A percentile compares a stretch with the other conserved stretches of the same genome.
phyloP scores from a whole-genome alignment of 1,140 invertebrate species.

The Sinonovacula constricta region DNA sequence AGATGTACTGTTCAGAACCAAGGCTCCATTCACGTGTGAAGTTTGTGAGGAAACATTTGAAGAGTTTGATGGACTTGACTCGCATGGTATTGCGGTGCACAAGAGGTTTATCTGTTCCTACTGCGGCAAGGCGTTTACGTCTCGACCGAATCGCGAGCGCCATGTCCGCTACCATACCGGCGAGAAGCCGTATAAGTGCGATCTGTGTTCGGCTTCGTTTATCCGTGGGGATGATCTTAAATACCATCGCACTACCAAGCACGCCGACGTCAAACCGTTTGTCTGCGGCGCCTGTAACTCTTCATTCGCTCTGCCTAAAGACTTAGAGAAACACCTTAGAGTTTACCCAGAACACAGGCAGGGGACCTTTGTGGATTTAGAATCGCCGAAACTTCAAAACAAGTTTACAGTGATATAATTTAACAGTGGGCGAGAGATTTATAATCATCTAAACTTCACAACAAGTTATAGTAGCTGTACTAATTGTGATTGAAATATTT shows the following conservation, averaged over 20 bases:
- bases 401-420: too few relatives aligned
- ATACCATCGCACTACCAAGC: conserved; percentile 74
- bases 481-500: too few relatives aligned
- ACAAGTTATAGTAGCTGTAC: too few relatives aligned
- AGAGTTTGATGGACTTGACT: conserved; percentile 65
- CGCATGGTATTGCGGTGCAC: conserved; percentile 64
- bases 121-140: conserved; percentile 74
- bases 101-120: conserved; percentile 69
- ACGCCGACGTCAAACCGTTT: conserved; percentile 64
- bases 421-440: too few relatives aligned
- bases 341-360: conserved; percentile 38
- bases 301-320: conserved; percentile 67
- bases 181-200: conserved; percentile 72
- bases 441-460: too few relatives aligned
- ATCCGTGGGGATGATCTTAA: conserved; percentile 73
- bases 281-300: conserved; percentile 59
- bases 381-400: too few relatives aligned
- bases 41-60: conserved; percentile 60
- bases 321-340: conserved; percentile 65
- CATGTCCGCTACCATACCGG: conserved; percentile 75
- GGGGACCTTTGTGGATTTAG: neutral
- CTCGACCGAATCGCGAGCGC: conserved; percentile 73
- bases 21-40: conserved; percentile 60
- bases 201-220: conserved; percentile 68
- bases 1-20: conserved; percentile 58